Base-by-base conservation (phyloP, 2,113 vertebrate genomes). In the Albula goreensis region DNA sequence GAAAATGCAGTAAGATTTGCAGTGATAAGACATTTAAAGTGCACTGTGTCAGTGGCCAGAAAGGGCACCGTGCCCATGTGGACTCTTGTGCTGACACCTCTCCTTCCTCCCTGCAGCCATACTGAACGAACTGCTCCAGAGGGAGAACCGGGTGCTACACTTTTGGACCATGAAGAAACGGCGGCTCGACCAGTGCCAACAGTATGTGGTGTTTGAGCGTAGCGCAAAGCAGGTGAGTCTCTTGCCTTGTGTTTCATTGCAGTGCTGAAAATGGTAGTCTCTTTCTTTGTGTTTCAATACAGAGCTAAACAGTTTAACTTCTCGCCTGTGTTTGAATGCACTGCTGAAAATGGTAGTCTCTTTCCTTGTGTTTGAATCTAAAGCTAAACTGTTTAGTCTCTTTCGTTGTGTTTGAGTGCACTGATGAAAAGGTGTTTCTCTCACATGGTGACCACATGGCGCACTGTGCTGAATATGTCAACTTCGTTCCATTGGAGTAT, bases 81-180 rank as follows among this genome's bases (percentile, higher is more conserved):
- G 53, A 15, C n/a, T 25, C 70, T 74, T 9, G 8, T 22, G 9
- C 11, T 83, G 52, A 53, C 53, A 17, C 15, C 19, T 78, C 19
- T 51, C 60, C 52, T 50, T 49, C 22, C 17, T 74, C 13, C 25
- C 50, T 82, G 8, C 91, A 99, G 98, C 98, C 89, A 99, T 99
- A 90, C 92, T 99, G 89, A 99, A 97, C 0, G 98, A 99, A 92
- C 92, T 99, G 86, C 93, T 99, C 3, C 98, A 99, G 95, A 97
- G 98, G 70, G 98, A 99, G 87, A 99, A 99, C 85, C 93, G 98
- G 0, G 98, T 99, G 60, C 95, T 99, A 85, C 98, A 99, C 85
- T 99, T 99, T 93, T 99, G 98, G 98, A 99, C 98, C 50, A 85
- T 99, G 92, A 99, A 99, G 93, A 99, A 99, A 88, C 92, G 97